Evolutionary conservation across 2,113 vertebrate species (phyloP).

Genomic region (Chamaea fasciata): DNA sequence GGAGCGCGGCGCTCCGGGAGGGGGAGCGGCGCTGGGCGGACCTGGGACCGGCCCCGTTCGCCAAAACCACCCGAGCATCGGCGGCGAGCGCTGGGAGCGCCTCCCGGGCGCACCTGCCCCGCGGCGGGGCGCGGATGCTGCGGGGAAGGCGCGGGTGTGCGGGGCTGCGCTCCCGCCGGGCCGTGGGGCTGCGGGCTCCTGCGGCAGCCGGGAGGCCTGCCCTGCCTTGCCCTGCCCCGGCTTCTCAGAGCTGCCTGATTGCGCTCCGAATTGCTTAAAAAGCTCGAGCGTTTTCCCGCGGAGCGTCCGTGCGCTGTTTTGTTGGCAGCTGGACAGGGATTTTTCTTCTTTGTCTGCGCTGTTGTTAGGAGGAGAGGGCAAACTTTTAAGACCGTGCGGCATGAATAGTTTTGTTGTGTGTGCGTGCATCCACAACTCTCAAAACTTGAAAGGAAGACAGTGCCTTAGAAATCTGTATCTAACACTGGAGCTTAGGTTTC

Average conservation of each 20-base stretch:
- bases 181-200: not conserved
- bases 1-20: not conserved
- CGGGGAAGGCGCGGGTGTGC: not conserved
- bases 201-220: accelerated
- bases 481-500: not conserved
- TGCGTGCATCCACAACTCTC: not conserved
- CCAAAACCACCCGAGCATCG: accelerated
- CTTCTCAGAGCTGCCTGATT: accelerated
- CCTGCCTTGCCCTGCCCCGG: not conserved
- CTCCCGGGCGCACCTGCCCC: not conserved
- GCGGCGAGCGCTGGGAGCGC: not conserved
- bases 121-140: not conserved
- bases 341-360: not conserved
- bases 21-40: not conserved
- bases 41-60: accelerated
- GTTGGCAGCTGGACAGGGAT: not conserved
- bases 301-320: accelerated
- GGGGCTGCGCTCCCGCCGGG: no score
- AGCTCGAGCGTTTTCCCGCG: no score
- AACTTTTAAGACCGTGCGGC: not conserved
- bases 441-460: accelerated
- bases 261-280: accelerated
- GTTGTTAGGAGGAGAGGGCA: not conserved
- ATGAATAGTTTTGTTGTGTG: not conserved
- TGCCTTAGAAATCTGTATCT: not conserved